Evolutionary conservation across 2,888 invertebrate genomes (phyloP), one percentile per base, ranked within the genome.

Genomic region (Stegophylla sp.): DNA sequence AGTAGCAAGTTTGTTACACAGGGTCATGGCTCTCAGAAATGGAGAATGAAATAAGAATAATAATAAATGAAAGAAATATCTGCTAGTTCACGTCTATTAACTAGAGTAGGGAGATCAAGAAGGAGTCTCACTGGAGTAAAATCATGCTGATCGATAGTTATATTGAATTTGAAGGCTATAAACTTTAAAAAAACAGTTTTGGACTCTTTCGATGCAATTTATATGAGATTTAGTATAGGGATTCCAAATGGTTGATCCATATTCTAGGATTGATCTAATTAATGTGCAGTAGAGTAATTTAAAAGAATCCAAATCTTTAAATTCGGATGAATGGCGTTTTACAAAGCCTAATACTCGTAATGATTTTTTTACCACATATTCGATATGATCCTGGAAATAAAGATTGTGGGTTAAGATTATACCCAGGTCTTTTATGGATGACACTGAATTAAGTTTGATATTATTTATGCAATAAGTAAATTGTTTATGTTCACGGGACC

Each of bases 321-420:
- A n/a, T n/a, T n/a, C n/a, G n/a, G n/a, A n/a, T 15, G 59, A 59
- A 5, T 59, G 59, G 26, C 59, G 26, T 15, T 59, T 59, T n/a
- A 63, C 17, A 63, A 63, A n/a, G 17, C 63, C 12, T 12, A 63
- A 63, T n/a, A 63, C 63, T 12, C n/a, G 12, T 1, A n/a, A n/a
- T 9, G 13, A 53, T 10, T 34, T 63, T 63, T 61, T 34, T 63
- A 34, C 28, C 9, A 17, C 59, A 48, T 3, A n/a, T 26, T 45
- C 0, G 41, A 12, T 28, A 67, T 26, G 13, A 51, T 17, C n/a
- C 51, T n/a, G 17, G n/a, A 51, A 51, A 51, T 51, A 17, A 26
- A 61, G 26, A 23, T 61, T 61, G 26, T 26, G 61, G 61, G 23
- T 61, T 61, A 61, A 61, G 26, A 26, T 61, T 61, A 12, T n/a